Conservation (phyloP, 2,888 invertebrate species). For the Agrochola litura region DNA sequence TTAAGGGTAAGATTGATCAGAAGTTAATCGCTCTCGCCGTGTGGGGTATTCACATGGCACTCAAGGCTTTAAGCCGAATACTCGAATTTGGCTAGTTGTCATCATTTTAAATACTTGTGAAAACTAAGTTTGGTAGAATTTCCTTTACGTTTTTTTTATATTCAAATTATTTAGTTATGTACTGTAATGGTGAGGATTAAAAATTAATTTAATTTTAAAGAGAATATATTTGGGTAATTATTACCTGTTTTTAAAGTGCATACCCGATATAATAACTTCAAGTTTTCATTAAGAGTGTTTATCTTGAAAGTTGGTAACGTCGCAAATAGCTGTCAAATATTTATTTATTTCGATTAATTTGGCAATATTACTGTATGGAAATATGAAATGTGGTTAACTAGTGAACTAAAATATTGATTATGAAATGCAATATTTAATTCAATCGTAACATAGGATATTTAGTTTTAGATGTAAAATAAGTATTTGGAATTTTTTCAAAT, state of each 20-base stretch:
- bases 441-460: no score
- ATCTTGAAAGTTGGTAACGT: no score
- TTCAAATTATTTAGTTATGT: not conserved
- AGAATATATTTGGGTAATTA: not conserved
- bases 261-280: no score
- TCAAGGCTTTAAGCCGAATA: slow-evolving; percentile 86
- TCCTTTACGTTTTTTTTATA: not conserved
- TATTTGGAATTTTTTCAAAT: no score
- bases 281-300: no score
- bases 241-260: not conserved
- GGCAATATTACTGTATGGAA: no score
- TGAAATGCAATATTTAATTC: no score
- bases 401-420: no score
- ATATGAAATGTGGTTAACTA: no score
- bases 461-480: no score
- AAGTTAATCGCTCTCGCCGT: slow-evolving; percentile 87
- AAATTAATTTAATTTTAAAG: not conserved
- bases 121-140: not conserved
- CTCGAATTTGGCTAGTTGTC: slow-evolving; percentile 90
- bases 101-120: slow-evolving; percentile 74
- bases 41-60: slow-evolving; percentile 85
- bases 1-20: slow-evolving; percentile 67
- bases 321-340: no score
- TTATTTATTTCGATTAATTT: no score
- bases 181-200: not conserved